Percentiles rank a stretch among this genome's conserved stretches.
These are phyloP conservation scores for Psilopsiagon aurifrons DNA, from an alignment of 2,113 vertebrate species.

Conservation along the genomic window DNA sequence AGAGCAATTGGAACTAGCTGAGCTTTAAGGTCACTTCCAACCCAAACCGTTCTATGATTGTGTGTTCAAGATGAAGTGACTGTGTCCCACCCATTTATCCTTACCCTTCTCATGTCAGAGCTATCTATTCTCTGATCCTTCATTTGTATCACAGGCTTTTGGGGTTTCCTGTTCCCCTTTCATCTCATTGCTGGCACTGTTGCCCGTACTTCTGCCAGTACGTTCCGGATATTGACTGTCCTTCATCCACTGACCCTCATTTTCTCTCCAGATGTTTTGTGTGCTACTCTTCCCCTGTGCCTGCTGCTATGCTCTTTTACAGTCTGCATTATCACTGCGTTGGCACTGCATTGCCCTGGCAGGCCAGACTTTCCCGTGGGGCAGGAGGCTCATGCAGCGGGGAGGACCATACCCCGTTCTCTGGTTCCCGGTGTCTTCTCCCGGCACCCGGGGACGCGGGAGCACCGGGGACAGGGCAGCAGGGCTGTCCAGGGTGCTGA, in stretches of 20 bases:
- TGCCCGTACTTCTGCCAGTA: neutral
- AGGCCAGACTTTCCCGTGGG: neutral
- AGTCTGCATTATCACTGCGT: neutral
- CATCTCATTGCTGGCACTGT: neutral
- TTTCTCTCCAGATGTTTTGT: neutral
- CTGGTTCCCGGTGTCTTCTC: accelerated
- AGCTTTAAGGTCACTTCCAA: neutral
- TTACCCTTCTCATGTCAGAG: neutral
- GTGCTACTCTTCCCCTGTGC: neutral
- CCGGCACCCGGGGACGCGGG: neutral
- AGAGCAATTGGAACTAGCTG: neutral
- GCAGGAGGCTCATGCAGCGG: accelerated
- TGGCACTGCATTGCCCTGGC: neutral
- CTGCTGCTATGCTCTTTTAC: neutral
- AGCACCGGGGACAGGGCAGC: accelerated
- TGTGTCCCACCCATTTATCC: neutral
- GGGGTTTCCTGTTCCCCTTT: neutral
- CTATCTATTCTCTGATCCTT: neutral
- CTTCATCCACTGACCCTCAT: neutral
- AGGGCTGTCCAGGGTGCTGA: constrained; percentile 76
- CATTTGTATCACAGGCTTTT: neutral
- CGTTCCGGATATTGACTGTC: neutral
- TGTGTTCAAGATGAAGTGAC: neutral
- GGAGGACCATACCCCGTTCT: accelerated
- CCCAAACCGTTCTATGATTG: neutral